Conservation (phyloP, 2,888 invertebrate species). For the Meteorus cinctellus region DNA sequence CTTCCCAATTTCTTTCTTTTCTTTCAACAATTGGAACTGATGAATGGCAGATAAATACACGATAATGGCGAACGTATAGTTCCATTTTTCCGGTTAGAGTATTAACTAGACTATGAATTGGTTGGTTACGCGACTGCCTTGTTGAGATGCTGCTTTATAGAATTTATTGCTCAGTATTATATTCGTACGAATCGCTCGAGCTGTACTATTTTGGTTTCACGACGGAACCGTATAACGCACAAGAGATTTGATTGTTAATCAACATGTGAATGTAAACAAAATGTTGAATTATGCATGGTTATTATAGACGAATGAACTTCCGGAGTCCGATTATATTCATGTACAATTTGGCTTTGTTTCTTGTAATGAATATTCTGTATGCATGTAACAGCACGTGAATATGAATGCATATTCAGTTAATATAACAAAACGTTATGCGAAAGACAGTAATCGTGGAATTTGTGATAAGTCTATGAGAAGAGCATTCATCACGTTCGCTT, state of each 20-base stretch:
- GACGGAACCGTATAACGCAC: constrained; percentile 18
- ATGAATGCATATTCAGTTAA: too few relatives aligned
- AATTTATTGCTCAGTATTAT: constrained; percentile 3
- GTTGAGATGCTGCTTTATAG: not conserved
- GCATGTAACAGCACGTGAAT: too few relatives aligned
- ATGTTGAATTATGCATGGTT: not conserved
- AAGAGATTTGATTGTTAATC: constrained; percentile 15
- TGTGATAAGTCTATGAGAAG: too few relatives aligned
- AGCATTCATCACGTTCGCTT: too few relatives aligned
- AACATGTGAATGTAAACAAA: constrained; percentile 20
- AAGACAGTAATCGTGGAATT: too few relatives aligned
- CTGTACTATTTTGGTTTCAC: constrained; percentile 26
- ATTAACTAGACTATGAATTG: constrained; percentile 13
- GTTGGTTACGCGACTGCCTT: constrained; percentile 8
- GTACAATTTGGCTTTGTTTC: too few relatives aligned
- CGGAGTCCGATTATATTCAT: not conserved
- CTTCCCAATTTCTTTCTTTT: not conserved
- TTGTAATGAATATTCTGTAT: too few relatives aligned
- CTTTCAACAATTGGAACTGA: not conserved
- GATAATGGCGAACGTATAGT: not conserved
- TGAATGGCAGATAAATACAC: not conserved
- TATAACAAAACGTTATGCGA: too few relatives aligned
- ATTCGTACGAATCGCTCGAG: not conserved
- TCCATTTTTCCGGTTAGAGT: not conserved
- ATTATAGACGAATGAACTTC: constrained; percentile 7